A percentile compares a stretch with the other conserved stretches of the same genome.
phyloP scores from a whole-genome alignment of 2,888 invertebrate genomes.

The Apamea crenata region DNA sequence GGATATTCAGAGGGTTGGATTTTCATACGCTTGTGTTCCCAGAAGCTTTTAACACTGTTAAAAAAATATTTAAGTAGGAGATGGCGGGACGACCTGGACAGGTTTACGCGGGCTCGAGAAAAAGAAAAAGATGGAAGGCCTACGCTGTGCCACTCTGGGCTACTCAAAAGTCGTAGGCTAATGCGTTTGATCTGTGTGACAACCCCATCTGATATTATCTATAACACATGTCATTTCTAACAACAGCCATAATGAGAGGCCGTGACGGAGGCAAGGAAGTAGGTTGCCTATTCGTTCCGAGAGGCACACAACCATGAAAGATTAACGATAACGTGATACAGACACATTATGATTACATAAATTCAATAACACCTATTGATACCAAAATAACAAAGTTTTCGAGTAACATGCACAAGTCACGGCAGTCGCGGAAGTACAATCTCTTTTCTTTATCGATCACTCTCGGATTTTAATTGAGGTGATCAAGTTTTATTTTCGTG shows the following conservation, averaged over 20 bases:
- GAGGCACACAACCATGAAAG: constrained; percentile 26
- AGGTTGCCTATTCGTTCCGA: constrained; percentile 37
- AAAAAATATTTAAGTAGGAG: not conserved
- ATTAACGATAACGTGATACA: constrained; percentile 52
- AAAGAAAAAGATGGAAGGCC: too few relatives aligned
- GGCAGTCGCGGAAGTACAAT: constrained; percentile 67
- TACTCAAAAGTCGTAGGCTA: too few relatives aligned
- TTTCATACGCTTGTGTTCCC: not conserved
- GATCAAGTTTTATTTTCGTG: constrained; percentile 69
- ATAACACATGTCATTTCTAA: not conserved
- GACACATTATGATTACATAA: constrained; percentile 63
- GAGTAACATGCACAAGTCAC: constrained; percentile 59
- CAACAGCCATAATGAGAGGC: not conserved
- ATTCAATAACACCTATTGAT: constrained; percentile 49
- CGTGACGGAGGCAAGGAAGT: constrained; percentile 36
- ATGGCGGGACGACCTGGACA: too few relatives aligned
- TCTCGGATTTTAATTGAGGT: constrained; percentile 67
- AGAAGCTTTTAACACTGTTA: not conserved
- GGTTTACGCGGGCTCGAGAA: too few relatives aligned
- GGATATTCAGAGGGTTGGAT: not conserved
- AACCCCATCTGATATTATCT: not conserved
- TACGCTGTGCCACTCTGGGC: too few relatives aligned
- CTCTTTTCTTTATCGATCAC: constrained; percentile 64
- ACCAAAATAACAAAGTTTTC: constrained; percentile 44
- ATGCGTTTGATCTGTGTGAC: not conserved